Percentiles rank a stretch among this genome's conserved stretches.
Evolutionary conservation across 2,113 vertebrate species (phyloP).

Genomic region (Grammomys surdaster): DNA sequence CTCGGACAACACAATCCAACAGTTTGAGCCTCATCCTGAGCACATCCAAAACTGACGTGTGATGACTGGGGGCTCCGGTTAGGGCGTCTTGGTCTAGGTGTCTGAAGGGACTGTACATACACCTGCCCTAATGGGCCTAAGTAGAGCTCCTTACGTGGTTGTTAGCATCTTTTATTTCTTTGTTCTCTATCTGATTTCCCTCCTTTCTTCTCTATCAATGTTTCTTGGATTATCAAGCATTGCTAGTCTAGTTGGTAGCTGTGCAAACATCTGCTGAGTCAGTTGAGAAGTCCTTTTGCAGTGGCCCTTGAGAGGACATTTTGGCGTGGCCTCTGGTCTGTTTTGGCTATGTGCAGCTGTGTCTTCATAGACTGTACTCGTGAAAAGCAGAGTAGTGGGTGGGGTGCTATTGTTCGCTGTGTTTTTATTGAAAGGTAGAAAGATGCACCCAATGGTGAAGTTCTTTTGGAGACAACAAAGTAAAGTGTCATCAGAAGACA

Average conservation of each 20-base stretch:
- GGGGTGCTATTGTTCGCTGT: not conserved
- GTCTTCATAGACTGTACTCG: not conserved
- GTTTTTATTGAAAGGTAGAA: not conserved
- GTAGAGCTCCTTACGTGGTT: accelerated
- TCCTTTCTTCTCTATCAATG: not conserved
- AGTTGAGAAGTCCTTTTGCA: not conserved
- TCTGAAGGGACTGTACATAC: not conserved
- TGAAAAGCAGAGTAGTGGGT: not conserved
- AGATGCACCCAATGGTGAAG: accelerated
- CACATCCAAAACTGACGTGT: not conserved
- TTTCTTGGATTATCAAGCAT: not conserved
- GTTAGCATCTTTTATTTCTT: not conserved
- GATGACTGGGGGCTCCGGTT: not conserved
- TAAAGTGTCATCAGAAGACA: accelerated
- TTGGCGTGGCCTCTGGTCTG: not conserved
- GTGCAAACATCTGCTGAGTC: accelerated
- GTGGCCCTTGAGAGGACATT: not conserved
- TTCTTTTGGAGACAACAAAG: accelerated
- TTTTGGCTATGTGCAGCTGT: not conserved
- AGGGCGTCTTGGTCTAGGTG: not conserved
- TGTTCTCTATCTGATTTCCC: not conserved
- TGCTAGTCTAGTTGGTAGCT: not conserved
- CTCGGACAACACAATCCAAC: not conserved
- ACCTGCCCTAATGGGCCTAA: accelerated
- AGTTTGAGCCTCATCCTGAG: not conserved